phyloP scores from a whole-genome alignment of 1,140 invertebrate genomes.

The Acarapis woodi region DNA sequence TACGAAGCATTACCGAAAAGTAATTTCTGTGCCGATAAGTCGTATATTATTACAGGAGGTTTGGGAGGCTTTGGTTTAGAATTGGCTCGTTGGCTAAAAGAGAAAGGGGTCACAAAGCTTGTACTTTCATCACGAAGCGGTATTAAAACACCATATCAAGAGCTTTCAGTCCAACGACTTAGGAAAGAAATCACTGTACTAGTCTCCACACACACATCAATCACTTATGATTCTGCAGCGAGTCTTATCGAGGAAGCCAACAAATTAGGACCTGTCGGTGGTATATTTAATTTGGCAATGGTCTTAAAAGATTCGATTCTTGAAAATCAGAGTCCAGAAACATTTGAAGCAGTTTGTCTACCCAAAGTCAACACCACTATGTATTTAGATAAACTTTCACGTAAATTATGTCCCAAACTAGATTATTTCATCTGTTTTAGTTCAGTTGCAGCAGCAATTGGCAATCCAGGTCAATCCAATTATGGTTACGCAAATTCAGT shows the following conservation, averaged over 20 bases:
- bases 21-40: constrained; percentile 16
- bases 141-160: constrained; percentile 23
- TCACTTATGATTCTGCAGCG: constrained; percentile 30
- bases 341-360: constrained; percentile 37
- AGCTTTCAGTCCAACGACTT: constrained; percentile 11
- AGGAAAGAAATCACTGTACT: constrained; percentile 17
- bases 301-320: constrained; percentile 55
- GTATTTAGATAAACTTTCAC: constrained; percentile 37
- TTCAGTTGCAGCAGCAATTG: constrained; percentile 67
- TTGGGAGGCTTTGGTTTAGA: constrained; percentile 27
- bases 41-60: constrained; percentile 24
- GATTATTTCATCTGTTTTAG: constrained; percentile 84
- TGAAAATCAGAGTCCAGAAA: constrained; percentile 50
- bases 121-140: constrained; percentile 24
- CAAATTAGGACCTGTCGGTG: constrained; percentile 42
- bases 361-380: constrained; percentile 31
- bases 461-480: constrained; percentile 77
- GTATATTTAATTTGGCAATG: constrained; percentile 44
- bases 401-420: constrained; percentile 37
- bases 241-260: constrained; percentile 12
- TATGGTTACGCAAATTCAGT: constrained; percentile 83
- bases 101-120: constrained; percentile 21
- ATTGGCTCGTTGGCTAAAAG: constrained; percentile 23
- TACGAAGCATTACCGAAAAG: constrained; percentile 17
- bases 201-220: constrained; percentile 35